Evolutionary conservation across 2,113 vertebrate species (phyloP).

Genomic region (Daphoenositta chrysoptera): DNA sequence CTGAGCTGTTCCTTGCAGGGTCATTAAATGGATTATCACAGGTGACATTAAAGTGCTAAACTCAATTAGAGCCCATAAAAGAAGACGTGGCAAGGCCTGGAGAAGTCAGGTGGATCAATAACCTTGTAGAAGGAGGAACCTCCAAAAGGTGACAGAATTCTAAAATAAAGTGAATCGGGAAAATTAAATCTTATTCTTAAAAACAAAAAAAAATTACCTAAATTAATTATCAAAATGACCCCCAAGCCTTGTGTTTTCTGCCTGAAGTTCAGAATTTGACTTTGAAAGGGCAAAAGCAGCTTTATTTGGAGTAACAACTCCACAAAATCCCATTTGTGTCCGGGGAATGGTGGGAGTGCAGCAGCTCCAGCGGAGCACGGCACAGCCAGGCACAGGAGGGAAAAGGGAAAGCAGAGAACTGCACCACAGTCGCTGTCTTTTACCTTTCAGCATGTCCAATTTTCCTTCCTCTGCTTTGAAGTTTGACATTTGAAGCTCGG

Average conservation of each 20-base stretch:
- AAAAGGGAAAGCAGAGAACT: too few relatives aligned
- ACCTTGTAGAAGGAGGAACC: background rate
- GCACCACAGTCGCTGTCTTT: background rate
- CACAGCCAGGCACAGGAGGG: background rate
- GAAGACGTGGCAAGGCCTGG: background rate
- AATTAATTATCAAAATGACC: background rate
- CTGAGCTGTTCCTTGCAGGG: background rate
- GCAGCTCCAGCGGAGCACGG: background rate
- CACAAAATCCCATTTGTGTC: background rate
- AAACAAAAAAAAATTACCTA: background rate
- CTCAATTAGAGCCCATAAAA: background rate
- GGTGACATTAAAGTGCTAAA: background rate
- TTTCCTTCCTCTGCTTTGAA: background rate
- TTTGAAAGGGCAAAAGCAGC: background rate
- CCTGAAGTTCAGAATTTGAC: background rate
- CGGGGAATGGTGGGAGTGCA: background rate
- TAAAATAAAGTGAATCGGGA: background rate
- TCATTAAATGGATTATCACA: conserved; percentile 10
- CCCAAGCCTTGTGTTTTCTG: background rate
- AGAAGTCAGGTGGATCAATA: conserved; percentile 29
- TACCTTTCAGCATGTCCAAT: background rate
- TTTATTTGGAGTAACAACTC: conserved; percentile 9
- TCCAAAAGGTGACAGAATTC: background rate
- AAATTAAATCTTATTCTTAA: background rate
- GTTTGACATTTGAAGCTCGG: background rate